These are phyloP conservation scores for Mixornis gularis DNA, from an alignment of 2,113 vertebrate species.

Conservation along the genomic window DNA sequence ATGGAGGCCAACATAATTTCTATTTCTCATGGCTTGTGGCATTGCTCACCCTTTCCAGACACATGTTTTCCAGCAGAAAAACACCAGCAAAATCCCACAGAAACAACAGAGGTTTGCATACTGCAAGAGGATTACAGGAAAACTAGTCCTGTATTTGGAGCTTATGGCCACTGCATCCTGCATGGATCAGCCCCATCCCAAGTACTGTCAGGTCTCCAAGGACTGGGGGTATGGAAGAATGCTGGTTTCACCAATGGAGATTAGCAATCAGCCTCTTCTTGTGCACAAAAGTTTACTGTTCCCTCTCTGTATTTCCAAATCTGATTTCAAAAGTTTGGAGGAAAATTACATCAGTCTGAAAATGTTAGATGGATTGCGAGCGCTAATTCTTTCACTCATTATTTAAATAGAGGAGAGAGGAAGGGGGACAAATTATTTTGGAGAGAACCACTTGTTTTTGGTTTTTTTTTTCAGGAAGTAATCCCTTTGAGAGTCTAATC, in stretches of 20 bases:
- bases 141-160: background rate
- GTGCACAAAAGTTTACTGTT: background rate
- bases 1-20: background rate
- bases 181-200: background rate
- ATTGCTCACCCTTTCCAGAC: background rate
- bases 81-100: background rate
- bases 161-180: accelerated
- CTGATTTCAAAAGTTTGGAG: background rate
- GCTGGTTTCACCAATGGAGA: background rate
- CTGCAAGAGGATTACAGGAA: background rate
- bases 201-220: background rate
- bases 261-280: background rate
- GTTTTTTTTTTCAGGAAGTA: background rate
- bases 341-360: background rate
- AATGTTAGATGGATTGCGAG: background rate
- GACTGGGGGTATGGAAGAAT: background rate
- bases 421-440: background rate
- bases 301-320: background rate
- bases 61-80: background rate
- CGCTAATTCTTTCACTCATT: background rate
- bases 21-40: background rate
- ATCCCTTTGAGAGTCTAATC: background rate
- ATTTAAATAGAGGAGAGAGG: background rate
- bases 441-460: background rate
- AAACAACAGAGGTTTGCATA: background rate